Evolutionary conservation across 2,888 invertebrate species (phyloP).

Genomic region (Thera britannica): DNA sequence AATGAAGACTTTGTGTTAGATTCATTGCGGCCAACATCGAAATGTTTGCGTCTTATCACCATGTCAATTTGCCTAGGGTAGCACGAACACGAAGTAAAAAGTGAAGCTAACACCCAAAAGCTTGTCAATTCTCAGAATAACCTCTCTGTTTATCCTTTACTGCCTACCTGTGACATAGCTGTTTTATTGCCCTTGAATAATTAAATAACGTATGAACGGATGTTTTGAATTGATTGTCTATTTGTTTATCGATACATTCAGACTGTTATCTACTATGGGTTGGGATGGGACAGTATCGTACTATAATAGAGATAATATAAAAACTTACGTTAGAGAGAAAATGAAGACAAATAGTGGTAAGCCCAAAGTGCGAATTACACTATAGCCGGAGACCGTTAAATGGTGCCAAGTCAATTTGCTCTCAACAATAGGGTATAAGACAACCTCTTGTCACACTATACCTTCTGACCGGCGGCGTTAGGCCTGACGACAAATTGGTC

Average conservation of each 20-base stretch:
- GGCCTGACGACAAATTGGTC: constrained; percentile 66
- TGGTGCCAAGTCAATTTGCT: constrained; percentile 74
- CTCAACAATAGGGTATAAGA: constrained; percentile 64
- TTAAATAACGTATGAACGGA: constrained; percentile 36
- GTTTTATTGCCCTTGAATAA: constrained; percentile 42
- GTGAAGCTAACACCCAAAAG: too few species aligned
- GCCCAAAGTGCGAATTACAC: constrained; percentile 63
- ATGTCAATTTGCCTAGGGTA: too few species aligned
- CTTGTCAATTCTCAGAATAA: too few species aligned
- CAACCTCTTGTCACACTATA: constrained; percentile 45
- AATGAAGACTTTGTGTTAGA: too few species aligned
- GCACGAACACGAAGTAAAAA: too few species aligned
- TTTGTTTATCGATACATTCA: background rate
- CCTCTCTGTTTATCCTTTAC: constrained; percentile 46
- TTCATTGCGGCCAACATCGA: too few species aligned
- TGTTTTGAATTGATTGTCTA: constrained; percentile 20
- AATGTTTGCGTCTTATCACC: too few species aligned
- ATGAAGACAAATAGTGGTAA: constrained; percentile 60
- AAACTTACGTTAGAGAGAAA: constrained; percentile 39
- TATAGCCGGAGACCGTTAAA: constrained; percentile 74
- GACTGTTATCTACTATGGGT: background rate
- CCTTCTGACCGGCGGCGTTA: constrained; percentile 55
- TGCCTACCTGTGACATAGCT: constrained; percentile 41
- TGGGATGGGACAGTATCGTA: constrained; percentile 9
- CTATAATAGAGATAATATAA: background rate